Evolutionary conservation across 1,140 invertebrate species (phyloP), one percentile per base, ranked within the genome.

Genomic region (Steinernema khuongi): DNA sequence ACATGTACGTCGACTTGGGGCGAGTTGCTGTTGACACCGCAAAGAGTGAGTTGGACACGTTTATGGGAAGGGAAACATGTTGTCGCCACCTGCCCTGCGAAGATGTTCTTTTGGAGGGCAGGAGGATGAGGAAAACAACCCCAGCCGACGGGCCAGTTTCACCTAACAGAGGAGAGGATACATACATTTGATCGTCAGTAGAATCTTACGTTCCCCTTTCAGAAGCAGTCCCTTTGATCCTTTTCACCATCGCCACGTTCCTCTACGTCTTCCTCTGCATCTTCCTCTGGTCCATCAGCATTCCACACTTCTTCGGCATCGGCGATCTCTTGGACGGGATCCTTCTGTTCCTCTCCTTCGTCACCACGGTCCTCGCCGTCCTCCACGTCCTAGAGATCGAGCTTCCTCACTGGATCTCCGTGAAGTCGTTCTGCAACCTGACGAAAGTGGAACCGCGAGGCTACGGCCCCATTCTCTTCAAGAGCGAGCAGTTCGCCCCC

Each of bases 301-400:
- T 41, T 41, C 36, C 36, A 41, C n/a, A 11, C n/a, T n/a, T 11
- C 36, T 41, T 41, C 36, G 36, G 36, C 7, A 41, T 11, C 7
- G 36, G 36, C 7, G 36, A 41, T n/a, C 36, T 41, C n/a, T n/a
- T 41, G 7, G 36, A 41, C 7, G 36, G 36, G 36, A 41, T 41
- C 36, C n/a, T 41, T n/a, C 7, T 41, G 7, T 41, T 41, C 36
- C 36, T 41, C 36, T 41, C 36, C 36, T 41, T 41, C n/a, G 36
- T 41, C 36, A 41, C 36, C n/a, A 11, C 36, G 7, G 7, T 41
- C 50, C 50, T 14, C 50, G 50, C 50, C 19, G 50, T 60, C 19
- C 26, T 60, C 50, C 50, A 60, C 50, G 50, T 60, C 50, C 50
- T 60, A 14, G 50, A 26, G 11, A 11, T 60, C 50, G 50, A 60